Evolutionary conservation across 2,888 invertebrate genomes (phyloP), one percentile per base, ranked within the genome.

Genomic region (Iphiclides podalirius): DNA sequence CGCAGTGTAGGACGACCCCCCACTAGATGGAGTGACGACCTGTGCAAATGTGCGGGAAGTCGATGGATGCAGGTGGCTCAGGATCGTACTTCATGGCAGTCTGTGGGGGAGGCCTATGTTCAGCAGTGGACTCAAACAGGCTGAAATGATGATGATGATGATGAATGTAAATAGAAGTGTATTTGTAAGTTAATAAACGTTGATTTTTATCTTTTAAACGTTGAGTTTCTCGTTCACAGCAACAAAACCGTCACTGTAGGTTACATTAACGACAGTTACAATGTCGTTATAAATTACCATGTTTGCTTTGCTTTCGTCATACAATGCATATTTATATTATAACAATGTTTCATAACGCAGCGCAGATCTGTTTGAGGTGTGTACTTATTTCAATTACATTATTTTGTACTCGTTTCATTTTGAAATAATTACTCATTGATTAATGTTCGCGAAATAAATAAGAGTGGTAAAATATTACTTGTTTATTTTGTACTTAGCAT

Each of bases 291-390:
- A 38, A 49, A 39, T 43, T 38, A 39, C 49, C 39, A 44, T 44
- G 49, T 43, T 49, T 39, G 49, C 49, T 34, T 39, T 42, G 34
- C 38, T 49, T 49, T 49, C 48, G 38, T 38, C 48, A 49, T 20
- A 43, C 38, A 43, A 41, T 38, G 31, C 33, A 39, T 39, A 44
- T 44, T 42, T 48, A 20, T 44, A 44, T 44, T 34, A 49, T 31
- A 31, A 31, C 38, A 49, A 43, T 38, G 23, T 49, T 44, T 49
- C 38, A 38, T 13, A 43, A 49, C 33, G 33, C 23, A 15, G 16
- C 14, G 11, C 16, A 14, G 17, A 14, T 13, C 33, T 41, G 31
- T 4, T 28, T 23, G 14, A 23, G 41, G 31, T 23, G 26, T 49
- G 43, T 28, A 20, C 33, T 15, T n/a, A n/a, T n/a, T n/a, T 37